phyloP scores from a whole-genome alignment of 1,140 invertebrate species.

The Adelges cooleyi region DNA sequence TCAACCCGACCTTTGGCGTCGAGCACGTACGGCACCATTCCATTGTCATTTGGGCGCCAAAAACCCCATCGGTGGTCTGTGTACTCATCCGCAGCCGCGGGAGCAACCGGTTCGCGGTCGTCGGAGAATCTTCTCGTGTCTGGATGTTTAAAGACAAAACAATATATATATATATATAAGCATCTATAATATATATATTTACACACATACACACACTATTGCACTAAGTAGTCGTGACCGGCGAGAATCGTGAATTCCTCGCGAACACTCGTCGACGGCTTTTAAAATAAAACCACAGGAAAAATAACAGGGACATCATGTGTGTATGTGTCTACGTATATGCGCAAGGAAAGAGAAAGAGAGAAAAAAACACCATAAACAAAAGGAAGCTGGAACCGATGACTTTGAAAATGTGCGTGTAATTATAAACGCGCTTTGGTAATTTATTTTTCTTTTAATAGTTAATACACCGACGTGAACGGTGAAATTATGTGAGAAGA shows the following conservation, averaged over 20 bases:
- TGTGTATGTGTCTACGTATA: too few species aligned
- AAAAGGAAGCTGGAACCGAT: too few species aligned
- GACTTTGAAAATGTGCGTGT: too few species aligned
- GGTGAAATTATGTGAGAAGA: too few species aligned
- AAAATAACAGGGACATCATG: neutral
- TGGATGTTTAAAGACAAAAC: neutral
- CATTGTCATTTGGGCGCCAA: slow-evolving; percentile 9
- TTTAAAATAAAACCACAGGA: slow-evolving; percentile 8
- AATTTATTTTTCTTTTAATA: too few species aligned
- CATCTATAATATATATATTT: too few species aligned
- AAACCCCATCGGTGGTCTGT: slow-evolving; percentile 18
- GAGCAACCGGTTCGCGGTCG: neutral
- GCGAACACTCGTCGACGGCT: neutral
- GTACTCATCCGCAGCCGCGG: neutral
- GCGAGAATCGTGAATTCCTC: slow-evolving; percentile 16
- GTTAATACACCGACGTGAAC: too few species aligned
- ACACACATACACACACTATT: neutral
- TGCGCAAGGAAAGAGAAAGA: too few species aligned
- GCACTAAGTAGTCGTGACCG: slow-evolving; percentile 3
- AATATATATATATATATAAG: too few species aligned
- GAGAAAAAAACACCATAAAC: too few species aligned
- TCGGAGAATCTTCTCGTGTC: neutral
- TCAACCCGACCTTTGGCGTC: slow-evolving; percentile 8
- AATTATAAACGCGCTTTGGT: too few species aligned
- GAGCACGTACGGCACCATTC: neutral